These are phyloP conservation scores for Amiota minor DNA, from an alignment of 2,888 invertebrate species.

Conservation along the genomic window DNA sequence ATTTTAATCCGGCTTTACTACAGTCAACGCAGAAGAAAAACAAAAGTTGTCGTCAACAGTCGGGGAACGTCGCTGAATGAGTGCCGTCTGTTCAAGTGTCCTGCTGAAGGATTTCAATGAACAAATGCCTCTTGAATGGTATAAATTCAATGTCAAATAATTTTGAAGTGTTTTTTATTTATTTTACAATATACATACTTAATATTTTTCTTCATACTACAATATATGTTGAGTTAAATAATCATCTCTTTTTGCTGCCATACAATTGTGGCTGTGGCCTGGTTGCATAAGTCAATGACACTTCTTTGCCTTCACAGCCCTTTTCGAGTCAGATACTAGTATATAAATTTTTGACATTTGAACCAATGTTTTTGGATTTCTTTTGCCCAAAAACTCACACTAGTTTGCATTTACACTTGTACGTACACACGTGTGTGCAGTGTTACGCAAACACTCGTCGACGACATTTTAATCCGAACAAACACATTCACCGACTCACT, in stretches of 20 bases:
- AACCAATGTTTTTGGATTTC: slow-evolving; percentile 49
- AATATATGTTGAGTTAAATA: slow-evolving; percentile 25
- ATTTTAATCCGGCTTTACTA: background rate
- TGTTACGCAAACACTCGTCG: too few relatives aligned
- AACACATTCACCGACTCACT: background rate
- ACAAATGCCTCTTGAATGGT: slow-evolving; percentile 34
- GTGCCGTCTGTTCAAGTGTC: slow-evolving; percentile 31
- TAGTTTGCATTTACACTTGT: slow-evolving; percentile 18
- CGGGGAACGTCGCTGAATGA: background rate
- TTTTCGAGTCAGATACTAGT: slow-evolving; percentile 51
- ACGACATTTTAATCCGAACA: slow-evolving; percentile 64
- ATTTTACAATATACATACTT: slow-evolving; percentile 14
- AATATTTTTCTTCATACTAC: background rate
- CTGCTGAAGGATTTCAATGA: slow-evolving; percentile 33
- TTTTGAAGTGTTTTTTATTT: slow-evolving; percentile 17
- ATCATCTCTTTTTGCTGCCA: slow-evolving; percentile 22
- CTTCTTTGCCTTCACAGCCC: slow-evolving; percentile 36
- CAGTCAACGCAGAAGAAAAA: too few relatives aligned
- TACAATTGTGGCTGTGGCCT: background rate
- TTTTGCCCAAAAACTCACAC: slow-evolving; percentile 11
- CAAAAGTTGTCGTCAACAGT: background rate
- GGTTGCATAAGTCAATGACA: slow-evolving; percentile 47
- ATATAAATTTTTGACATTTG: slow-evolving; percentile 61
- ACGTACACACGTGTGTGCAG: slow-evolving; percentile 49
- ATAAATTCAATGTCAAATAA: slow-evolving; percentile 28